Evolutionary conservation across 2,888 invertebrate genomes (phyloP), one percentile per base, ranked within the genome.

Genomic region (Aphodius sticticus): DNA sequence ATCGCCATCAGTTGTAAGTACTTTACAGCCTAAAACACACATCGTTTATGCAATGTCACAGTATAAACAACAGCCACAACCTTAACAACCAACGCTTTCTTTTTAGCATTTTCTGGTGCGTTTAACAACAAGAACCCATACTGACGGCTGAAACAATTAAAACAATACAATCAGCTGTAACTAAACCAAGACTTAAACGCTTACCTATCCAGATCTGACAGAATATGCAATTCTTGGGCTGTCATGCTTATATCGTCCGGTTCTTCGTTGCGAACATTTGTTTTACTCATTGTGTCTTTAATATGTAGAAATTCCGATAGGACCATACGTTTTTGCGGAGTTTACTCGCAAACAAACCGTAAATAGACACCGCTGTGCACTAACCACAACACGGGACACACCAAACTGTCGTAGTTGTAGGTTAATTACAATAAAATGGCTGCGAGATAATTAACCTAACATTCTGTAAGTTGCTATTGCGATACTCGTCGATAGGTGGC

Each of bases 51-150:
- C 6, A 6, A 53, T n/a, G 53, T 7, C 4, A 71, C 7, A 16
- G n/a, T 5, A 15, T 71, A 70, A 5, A 70, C 69, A 38, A 16
- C 74, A 74, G 12, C 53, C 12, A 26, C 26, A 88, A 93, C 93
- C 91, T 95, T 96, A 79, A 95, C 92, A 69, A 98, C 94, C 82
- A 97, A 91, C 75, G 93, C 92, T 87, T 96, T 94, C 84, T 96
- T 96, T 86, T 94, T 93, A 14, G 92, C 91, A 92, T 97, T 96
- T 88, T 97, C 97, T 76, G 94, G 92, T 79, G 93, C 92, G 85
- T 94, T 94, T 75, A 97, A 90, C 86, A 96, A 95, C 81, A 98
- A 90, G 88, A 97, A 97, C 71, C 98, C 98, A 92, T 96, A 98
- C 87, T 96, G 95, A 35, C 96, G 96, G 88, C 98, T 98, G 91